These are phyloP conservation scores for Drosophila anomelani DNA, from an alignment of 2,888 invertebrate genomes.

Conservation along the genomic window DNA sequence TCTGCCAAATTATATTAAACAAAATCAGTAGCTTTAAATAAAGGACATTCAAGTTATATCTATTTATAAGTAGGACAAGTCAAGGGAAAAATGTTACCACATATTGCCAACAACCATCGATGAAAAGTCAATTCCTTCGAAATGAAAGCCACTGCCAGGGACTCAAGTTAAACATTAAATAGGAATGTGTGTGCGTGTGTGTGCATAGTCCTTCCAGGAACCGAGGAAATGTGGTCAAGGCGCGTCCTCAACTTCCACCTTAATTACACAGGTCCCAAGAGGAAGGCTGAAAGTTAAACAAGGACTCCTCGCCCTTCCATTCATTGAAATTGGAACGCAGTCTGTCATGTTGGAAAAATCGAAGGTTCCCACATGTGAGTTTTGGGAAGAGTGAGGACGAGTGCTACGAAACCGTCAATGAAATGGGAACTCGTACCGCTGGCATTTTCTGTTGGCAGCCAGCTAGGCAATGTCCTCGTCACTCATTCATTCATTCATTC, in stretches of 20 bases:
- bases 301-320: conserved; percentile 21
- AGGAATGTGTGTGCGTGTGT: background rate
- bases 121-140: conserved; percentile 16
- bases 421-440: conserved; percentile 22
- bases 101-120: background rate
- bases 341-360: conserved; percentile 43
- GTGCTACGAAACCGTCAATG: conserved; percentile 6
- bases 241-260: conserved; percentile 39
- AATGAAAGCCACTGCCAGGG: conserved; percentile 8
- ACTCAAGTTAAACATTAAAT: conserved; percentile 7
- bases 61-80: background rate
- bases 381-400: background rate
- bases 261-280: conserved; percentile 53
- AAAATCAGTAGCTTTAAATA: background rate
- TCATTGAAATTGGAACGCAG: conserved; percentile 40
- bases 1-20: background rate
- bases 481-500: conserved; percentile 39
- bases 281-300: conserved; percentile 3
- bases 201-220: conserved; percentile 10
- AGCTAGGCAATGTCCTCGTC: conserved; percentile 27
- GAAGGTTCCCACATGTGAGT: conserved; percentile 34
- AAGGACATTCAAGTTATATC: background rate
- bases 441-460: conserved; percentile 13
- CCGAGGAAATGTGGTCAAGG: conserved; percentile 21
- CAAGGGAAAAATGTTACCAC: background rate